Base-by-base conservation (phyloP, 64 coral and sea anemone genomes). In the Dendronephthya gigantea region DNA sequence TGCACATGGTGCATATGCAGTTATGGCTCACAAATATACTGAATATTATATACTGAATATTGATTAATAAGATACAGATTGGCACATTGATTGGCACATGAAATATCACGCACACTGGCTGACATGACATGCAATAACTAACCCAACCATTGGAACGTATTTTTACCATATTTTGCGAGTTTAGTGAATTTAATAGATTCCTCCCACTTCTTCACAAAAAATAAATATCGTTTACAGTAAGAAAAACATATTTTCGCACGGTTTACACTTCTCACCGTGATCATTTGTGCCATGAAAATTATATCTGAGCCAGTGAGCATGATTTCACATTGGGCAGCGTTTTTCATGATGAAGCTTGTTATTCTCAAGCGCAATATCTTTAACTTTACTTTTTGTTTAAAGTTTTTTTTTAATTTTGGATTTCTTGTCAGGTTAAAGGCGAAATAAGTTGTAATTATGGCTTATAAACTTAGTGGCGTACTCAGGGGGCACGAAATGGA, bases 401-500 rank as follows among this genome's bases (percentile, higher is more conserved):
- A 62, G 19, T 62, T 17, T 19, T 23, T 62, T 23, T 7, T 0
- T 23, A 62, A 22, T 23, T n/a, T 62, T 62, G 55, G 25, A 62
- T 62, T 16, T 62, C 25, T 62, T 62, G 0, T 22, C 55, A 62
- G 25, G 25, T 62, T 23, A 17, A n/a, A 6, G 25, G 16, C 19
- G 55, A 1, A n/a, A 52, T 52, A 52, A 16, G 7, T 38, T 23
- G 39, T 74, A 51, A 81, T 48, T 75, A 98, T 98, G 95, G 82
- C 89, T 29, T 98, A 91, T 39, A 93, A 93, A 85, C 82, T 98
- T 14, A 98, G 95, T 19, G 76, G 83, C 52, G 92, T 98, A 23
- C 82, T 98, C 32, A 89, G 90, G 62, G 95, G 95, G 40, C 95
- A 98, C 35, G 95, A 98, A 39, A 85, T 98, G 33, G 95, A 98